These are phyloP conservation scores for Drosophila subquinaria DNA, from an alignment of 2,888 invertebrate species.

Conservation along the genomic window DNA sequence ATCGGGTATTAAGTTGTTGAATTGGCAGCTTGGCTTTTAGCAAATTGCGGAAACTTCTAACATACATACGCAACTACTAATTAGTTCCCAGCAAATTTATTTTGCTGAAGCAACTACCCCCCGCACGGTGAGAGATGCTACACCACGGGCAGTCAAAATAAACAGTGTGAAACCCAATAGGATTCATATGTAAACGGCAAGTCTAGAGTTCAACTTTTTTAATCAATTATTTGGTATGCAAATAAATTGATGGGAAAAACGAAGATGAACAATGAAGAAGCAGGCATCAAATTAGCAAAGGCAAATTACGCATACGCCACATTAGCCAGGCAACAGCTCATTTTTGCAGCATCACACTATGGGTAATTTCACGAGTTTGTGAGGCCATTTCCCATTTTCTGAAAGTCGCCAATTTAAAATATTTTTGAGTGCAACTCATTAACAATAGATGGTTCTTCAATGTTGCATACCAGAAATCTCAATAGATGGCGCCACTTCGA, in stretches of 20 bases:
- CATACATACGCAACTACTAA: conserved; percentile 47
- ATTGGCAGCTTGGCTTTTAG: conserved; percentile 43
- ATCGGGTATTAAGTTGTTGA: conserved; percentile 27
- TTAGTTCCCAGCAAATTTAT: conserved; percentile 65
- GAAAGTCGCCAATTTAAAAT: too few relatives aligned
- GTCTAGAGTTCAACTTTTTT: conserved; percentile 11
- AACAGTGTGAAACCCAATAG: conserved; percentile 33
- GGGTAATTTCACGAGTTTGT: too few relatives aligned
- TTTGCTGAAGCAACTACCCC: conserved; percentile 25
- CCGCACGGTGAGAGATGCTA: not conserved
- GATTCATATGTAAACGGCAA: conserved; percentile 40
- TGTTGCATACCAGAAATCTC: too few relatives aligned
- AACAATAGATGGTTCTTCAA: too few relatives aligned
- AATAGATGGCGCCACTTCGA: too few relatives aligned
- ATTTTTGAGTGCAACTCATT: too few relatives aligned
- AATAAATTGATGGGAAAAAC: not conserved
- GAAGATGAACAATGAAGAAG: not conserved
- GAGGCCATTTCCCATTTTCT: too few relatives aligned
- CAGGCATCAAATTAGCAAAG: conserved; percentile 29
- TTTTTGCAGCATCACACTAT: conserved; percentile 29
- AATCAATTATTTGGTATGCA: conserved; percentile 5
- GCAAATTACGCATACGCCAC: conserved; percentile 48
- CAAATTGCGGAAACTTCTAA: conserved; percentile 37
- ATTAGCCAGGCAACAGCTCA: conserved; percentile 27
- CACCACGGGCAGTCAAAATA: conserved; percentile 21